A percentile compares a stretch with the other conserved stretches of the same genome.
Evolutionary conservation across 2,888 invertebrate genomes (phyloP).

Genomic region (Thera obeliscata): DNA sequence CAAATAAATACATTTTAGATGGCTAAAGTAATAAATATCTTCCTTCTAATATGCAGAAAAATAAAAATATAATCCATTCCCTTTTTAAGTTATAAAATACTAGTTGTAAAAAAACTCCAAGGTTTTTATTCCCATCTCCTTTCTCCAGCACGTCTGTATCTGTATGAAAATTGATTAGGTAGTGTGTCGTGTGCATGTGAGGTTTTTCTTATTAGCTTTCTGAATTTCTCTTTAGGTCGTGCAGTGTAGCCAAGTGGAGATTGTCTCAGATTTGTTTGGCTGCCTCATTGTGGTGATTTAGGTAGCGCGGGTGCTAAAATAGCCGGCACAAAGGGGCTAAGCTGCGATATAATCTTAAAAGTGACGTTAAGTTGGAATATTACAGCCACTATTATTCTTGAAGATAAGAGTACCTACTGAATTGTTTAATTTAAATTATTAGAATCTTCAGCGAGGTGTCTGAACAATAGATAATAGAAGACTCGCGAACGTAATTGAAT

Average conservation of each 20-base stretch:
- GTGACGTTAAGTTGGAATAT: slow-evolving; percentile 62
- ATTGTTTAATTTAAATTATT: slow-evolving; percentile 59
- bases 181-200: background rate
- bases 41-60: too few relatives aligned
- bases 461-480: slow-evolving; percentile 39
- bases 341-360: slow-evolving; percentile 62
- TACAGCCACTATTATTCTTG: slow-evolving; percentile 61
- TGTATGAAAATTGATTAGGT: too few relatives aligned
- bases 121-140: too few relatives aligned
- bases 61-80: too few relatives aligned
- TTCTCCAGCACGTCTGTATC: background rate
- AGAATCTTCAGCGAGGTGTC: slow-evolving; percentile 40
- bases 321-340: slow-evolving; percentile 58
- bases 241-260: slow-evolving; percentile 38
- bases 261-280: slow-evolving; percentile 55
- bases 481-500: slow-evolving; percentile 39
- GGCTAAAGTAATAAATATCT: too few relatives aligned
- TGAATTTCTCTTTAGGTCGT: slow-evolving; percentile 11
- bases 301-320: slow-evolving; percentile 53
- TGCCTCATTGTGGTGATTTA: slow-evolving; percentile 61
- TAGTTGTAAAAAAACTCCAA: too few relatives aligned
- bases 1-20: too few relatives aligned
- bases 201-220: slow-evolving; percentile 7
- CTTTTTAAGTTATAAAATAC: too few relatives aligned
- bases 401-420: slow-evolving; percentile 56